Evolutionary conservation across 2,888 invertebrate species (phyloP).

Genomic region (Ecdyonurus torrentis): DNA sequence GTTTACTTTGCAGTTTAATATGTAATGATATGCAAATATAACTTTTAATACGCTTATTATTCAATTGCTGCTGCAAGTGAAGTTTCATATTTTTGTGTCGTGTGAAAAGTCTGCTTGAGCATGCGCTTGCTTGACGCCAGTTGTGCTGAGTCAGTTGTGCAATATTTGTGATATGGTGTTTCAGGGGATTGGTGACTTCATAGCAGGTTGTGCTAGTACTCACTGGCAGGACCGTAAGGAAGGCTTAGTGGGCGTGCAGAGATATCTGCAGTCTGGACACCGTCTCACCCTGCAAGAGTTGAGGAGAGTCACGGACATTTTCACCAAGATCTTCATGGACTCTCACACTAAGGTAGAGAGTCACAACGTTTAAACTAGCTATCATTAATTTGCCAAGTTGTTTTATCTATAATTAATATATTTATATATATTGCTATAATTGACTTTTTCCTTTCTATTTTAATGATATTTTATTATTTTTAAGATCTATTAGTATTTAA

Average conservation of each 20-base stretch:
- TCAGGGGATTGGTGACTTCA: constrained; percentile 70
- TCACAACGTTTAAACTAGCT: neutral
- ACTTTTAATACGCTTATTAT: no score
- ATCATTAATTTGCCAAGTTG: no score
- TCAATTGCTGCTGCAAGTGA: no score
- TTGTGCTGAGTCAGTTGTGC: no score
- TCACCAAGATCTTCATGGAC: constrained; percentile 95
- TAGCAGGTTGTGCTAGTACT: constrained; percentile 70
- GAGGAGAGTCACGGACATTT: constrained; percentile 76
- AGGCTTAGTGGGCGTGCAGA: constrained; percentile 65
- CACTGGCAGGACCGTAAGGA: constrained; percentile 94
- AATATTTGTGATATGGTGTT: no score
- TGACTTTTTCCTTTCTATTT: neutral
- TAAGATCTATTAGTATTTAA: constrained; percentile 1
- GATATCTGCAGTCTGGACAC: constrained; percentile 52
- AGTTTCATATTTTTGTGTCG: no score
- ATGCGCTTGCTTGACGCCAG: no score
- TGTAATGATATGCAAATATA: no score
- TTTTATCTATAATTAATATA: no score
- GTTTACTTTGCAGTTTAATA: no score
- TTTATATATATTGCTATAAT: neutral
- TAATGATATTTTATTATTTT: constrained; percentile 6
- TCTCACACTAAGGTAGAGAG: constrained; percentile 60
- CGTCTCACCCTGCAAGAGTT: constrained; percentile 50
- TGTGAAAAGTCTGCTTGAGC: no score